phyloP scores from a whole-genome alignment of 2,797 vertebrate genomes.

The Trichosurus vulpecula region DNA sequence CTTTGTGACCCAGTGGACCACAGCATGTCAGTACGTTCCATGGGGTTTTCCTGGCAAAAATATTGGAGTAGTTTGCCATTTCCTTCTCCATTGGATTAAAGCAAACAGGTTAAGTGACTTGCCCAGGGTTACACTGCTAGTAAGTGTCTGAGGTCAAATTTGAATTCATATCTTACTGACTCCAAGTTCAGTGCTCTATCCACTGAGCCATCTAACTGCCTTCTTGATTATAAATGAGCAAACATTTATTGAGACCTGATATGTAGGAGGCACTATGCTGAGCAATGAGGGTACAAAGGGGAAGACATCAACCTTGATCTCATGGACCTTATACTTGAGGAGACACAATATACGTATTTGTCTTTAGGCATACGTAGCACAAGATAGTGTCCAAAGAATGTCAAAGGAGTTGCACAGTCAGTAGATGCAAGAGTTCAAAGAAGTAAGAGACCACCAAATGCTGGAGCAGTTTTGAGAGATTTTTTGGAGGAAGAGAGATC shows the following conservation, averaged over 20 bases:
- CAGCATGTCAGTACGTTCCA: neutral
- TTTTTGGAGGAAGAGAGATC: neutral
- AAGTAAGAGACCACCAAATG: neutral
- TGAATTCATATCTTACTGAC: neutral
- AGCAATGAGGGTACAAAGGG: neutral
- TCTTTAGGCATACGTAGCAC: neutral
- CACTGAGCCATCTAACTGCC: neutral
- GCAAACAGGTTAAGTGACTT: neutral
- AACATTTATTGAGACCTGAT: no score
- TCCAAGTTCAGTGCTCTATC: neutral
- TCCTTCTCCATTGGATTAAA: neutral
- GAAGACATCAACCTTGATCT: neutral
- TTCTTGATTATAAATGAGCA: neutral
- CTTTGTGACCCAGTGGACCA: neutral
- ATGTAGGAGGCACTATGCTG: neutral
- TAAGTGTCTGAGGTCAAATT: neutral
- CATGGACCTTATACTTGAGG: neutral
- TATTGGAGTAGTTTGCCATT: neutral
- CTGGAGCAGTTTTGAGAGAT: neutral
- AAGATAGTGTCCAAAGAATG: neutral
- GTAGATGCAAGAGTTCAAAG: neutral
- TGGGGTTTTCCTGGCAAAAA: neutral
- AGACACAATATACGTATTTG: neutral
- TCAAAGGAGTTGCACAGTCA: neutral
- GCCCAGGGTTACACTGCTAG: neutral